phyloP scores from a whole-genome alignment of 2,797 vertebrate species.

The Adrianichthys oophorus region DNA sequence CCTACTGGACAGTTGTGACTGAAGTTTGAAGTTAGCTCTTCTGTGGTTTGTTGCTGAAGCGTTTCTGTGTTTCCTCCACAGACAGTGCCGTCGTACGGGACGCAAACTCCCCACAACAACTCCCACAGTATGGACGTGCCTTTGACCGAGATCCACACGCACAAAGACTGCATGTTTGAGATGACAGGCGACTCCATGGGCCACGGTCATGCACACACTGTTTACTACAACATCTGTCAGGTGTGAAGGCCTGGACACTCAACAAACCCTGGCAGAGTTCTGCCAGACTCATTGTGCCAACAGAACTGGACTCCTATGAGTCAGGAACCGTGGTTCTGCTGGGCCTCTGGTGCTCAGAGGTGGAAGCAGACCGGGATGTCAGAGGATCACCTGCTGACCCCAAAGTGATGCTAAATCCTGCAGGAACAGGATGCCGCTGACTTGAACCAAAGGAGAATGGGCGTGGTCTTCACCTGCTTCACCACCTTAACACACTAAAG shows the following conservation, averaged over 20 bases:
- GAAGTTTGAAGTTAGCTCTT: too few species aligned
- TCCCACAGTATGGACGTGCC: slow-evolving; percentile 62
- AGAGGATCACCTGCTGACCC: neutral
- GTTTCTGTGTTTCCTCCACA: slow-evolving; percentile 35
- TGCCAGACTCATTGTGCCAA: slow-evolving; percentile 24
- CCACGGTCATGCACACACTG: slow-evolving; percentile 69
- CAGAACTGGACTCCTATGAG: slow-evolving; percentile 2
- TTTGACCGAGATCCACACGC: slow-evolving; percentile 68
- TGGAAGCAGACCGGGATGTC: neutral
- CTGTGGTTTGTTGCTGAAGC: neutral
- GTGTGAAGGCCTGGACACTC: slow-evolving; percentile 65
- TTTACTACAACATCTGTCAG: slow-evolving; percentile 87
- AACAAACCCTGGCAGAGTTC: neutral
- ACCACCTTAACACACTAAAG: too few species aligned
- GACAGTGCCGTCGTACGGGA: slow-evolving; percentile 59
- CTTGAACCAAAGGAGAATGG: slow-evolving; percentile 29
- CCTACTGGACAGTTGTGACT: too few species aligned
- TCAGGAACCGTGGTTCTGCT: neutral
- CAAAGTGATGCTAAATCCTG: neutral
- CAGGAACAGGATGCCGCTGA: neutral
- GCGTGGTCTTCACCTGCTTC: neutral
- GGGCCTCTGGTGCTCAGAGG: neutral
- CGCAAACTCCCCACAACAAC: slow-evolving; percentile 44
- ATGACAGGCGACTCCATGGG: slow-evolving; percentile 53
- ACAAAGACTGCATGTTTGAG: slow-evolving; percentile 70